Conservation (phyloP, 2,797 vertebrate species). For the Apogon talboti region DNA sequence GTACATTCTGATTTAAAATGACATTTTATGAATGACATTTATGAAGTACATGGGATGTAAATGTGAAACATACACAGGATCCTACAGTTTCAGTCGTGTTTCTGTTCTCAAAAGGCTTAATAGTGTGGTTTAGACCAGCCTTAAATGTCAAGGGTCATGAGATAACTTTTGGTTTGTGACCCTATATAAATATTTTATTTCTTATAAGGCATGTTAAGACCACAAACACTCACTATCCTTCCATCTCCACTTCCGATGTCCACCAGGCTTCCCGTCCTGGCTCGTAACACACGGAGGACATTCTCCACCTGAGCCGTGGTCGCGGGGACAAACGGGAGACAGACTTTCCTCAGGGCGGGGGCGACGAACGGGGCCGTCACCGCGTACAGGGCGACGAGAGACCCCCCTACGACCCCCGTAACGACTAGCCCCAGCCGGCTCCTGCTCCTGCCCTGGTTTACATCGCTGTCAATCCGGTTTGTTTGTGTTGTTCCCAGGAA, state of each 20-base stretch:
- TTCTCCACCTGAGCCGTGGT: conserved; percentile 89
- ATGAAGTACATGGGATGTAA: too few relatives aligned
- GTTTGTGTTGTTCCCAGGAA: not conserved
- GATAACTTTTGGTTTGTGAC: too few relatives aligned
- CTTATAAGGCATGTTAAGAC: too few relatives aligned
- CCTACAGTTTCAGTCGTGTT: too few relatives aligned
- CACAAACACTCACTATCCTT: conserved; percentile 91
- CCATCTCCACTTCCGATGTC: conserved; percentile 97
- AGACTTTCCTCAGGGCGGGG: conserved; percentile 91
- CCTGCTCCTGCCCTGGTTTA: not conserved
- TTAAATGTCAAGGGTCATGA: too few relatives aligned
- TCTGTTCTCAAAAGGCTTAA: too few relatives aligned
- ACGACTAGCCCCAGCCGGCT: conserved; percentile 82
- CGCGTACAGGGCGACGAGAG: conserved; percentile 87
- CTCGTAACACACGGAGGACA: conserved; percentile 84
- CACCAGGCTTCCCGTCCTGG: conserved; percentile 86
- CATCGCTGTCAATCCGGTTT: not conserved
- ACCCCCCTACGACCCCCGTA: conserved; percentile 84
- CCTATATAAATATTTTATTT: too few relatives aligned
- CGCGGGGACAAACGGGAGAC: conserved; percentile 95
- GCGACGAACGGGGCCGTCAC: conserved; percentile 88
- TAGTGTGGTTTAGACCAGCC: too few relatives aligned
- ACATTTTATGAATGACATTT: too few relatives aligned
- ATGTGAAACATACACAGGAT: too few relatives aligned
- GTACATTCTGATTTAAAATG: too few relatives aligned